A percentile compares a stretch with the other conserved stretches of the same genome.
Conservation (phyloP, 2,113 vertebrate genomes). For the Sander vitreus region DNA sequence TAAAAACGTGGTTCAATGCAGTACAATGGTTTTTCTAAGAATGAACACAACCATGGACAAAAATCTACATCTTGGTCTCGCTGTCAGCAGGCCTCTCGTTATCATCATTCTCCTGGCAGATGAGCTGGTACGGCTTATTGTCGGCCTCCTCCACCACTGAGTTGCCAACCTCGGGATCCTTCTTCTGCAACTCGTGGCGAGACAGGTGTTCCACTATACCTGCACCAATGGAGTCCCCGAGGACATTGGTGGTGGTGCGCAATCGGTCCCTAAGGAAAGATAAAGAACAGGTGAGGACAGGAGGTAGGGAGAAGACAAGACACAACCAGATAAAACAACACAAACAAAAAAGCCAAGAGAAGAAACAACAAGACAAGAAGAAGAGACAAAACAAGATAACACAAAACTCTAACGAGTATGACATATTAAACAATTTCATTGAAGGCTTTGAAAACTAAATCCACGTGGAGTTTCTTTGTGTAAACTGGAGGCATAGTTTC, state of each 20-base stretch:
- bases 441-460: background rate
- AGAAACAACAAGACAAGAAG: background rate
- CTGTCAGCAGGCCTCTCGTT: constrained; percentile 86
- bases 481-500: constrained; percentile 19
- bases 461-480: background rate
- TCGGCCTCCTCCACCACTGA: constrained; percentile 93
- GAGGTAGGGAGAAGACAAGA: background rate
- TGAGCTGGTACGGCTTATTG: constrained; percentile 93
- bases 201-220: constrained; percentile 97
- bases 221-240: constrained; percentile 96
- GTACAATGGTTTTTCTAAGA: constrained; percentile 15
- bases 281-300: constrained; percentile 15
- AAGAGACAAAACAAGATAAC: background rate
- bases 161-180: constrained; percentile 90
- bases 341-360: background rate
- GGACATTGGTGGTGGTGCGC: constrained; percentile 94
- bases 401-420: background rate
- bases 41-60: background rate
- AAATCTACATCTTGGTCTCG: constrained; percentile 94
- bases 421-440: background rate
- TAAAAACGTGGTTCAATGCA: constrained; percentile 34
- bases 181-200: constrained; percentile 88
- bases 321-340: background rate
- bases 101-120: constrained; percentile 90
- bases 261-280: constrained; percentile 89